Base-by-base conservation (phyloP, 2,888 invertebrate genomes). In the Leucophora obtusa region DNA sequence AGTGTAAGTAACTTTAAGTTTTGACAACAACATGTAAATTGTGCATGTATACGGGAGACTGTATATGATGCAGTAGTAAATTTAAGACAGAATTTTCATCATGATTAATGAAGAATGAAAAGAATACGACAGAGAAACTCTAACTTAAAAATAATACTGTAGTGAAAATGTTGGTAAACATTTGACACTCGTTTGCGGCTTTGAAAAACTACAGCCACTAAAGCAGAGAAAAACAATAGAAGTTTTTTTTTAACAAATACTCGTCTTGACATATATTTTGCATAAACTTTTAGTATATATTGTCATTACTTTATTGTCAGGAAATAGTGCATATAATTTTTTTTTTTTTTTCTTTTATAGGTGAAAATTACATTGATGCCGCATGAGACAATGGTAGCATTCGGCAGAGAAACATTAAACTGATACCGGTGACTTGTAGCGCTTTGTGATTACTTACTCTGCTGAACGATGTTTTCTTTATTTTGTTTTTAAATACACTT, bases 131-230 rank as follows among this genome's bases (percentile, higher is more conserved):
- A 43, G 47, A 75, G 71, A 62, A 75, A 70, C 70, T 60, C n/a
- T n/a, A 62, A 69, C 50, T 60, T 24, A 9, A 53, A 10, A 70
- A 77, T 28, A 51, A 38, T 18, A 53, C 24, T 58, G 24, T 11
- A 53, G 9, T 28, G 35, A 66, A 66, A 38, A 38, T 72, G 56
- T 33, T 62, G 54, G 28, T 28, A 62, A 77, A 62, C 47, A 78
- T 62, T 78, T 78, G 72, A 73, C 72, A 73, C 72, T 56, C 66
- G 28, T 51, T 63, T 63, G 72, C 11, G 68, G 66, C 66, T 72
- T 51, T n/a, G 14, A 24, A 53, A 18, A 66, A n/a, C 18, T 21
- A 24, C 28, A 17, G 3, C 24, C 59, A 24, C 33, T 11, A 28
- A 7, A 28, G 28, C 7, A 6, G 28, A 28, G 28, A 28, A 28